phyloP scores from a whole-genome alignment of 2,888 invertebrate genomes.

The Temnothorax ravouxi region DNA sequence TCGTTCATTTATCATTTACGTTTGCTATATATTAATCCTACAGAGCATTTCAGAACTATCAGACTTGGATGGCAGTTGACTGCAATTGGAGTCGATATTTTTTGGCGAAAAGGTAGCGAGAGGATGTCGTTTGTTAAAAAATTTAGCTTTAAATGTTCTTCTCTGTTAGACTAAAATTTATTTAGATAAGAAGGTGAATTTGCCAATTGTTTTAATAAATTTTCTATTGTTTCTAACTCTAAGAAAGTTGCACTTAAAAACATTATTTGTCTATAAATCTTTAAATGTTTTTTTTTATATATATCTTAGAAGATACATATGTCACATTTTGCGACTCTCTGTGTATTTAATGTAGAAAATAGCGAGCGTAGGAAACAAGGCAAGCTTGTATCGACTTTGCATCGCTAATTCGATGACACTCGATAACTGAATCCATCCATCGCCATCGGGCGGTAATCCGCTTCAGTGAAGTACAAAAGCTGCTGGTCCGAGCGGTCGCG shows the following conservation, averaged over 20 bases:
- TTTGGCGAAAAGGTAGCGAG: not conserved
- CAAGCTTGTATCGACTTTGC: constrained; percentile 49
- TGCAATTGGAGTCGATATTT: constrained; percentile 14
- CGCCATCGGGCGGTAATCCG: constrained; percentile 34
- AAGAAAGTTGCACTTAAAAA: not conserved
- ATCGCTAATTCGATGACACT: constrained; percentile 50
- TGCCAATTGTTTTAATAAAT: not conserved
- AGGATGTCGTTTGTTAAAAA: not conserved
- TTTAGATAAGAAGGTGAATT: not conserved
- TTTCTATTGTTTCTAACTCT: not conserved
- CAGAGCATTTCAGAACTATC: constrained; percentile 7
- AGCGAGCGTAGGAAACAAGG: constrained; percentile 19
- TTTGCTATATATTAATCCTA: constrained; percentile 18
- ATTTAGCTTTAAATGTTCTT: not conserved
- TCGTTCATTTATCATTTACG: constrained; percentile 37
- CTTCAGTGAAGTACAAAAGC: constrained; percentile 40
- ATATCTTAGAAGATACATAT: not conserved
- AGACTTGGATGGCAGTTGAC: not conserved
- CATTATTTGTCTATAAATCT: not conserved
- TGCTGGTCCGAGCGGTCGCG: not conserved
- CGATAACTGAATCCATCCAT: constrained; percentile 52
- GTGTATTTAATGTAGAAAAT: constrained; percentile 39
- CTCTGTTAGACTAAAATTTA: not conserved
- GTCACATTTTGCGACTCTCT: not conserved
- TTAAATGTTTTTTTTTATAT: not conserved